phyloP scores from a whole-genome alignment of 2,113 vertebrate species.

The Oryzias melastigma region DNA sequence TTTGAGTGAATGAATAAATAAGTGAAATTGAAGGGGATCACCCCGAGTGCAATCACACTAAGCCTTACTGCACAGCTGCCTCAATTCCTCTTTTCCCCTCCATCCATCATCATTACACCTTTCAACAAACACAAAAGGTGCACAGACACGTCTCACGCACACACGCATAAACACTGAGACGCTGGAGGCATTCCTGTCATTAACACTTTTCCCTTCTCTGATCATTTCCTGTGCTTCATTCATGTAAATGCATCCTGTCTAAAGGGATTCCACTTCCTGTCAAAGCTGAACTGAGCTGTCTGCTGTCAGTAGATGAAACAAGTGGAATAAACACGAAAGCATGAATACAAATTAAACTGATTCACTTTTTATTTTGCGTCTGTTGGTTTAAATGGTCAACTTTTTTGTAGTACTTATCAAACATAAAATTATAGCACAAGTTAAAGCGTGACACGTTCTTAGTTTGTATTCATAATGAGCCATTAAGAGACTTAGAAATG shows the following conservation, averaged over 20 bases:
- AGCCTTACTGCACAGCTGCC: slow-evolving; percentile 40
- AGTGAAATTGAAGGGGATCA: slow-evolving; percentile 23
- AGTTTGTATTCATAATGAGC: not conserved
- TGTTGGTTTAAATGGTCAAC: not conserved
- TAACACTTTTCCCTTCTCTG: slow-evolving; percentile 66
- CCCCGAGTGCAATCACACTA: slow-evolving; percentile 21
- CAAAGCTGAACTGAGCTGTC: slow-evolving; percentile 30
- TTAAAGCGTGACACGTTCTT: not conserved
- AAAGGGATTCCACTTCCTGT: slow-evolving; percentile 60
- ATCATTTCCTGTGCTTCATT: slow-evolving; percentile 57
- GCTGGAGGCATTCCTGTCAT: slow-evolving; percentile 65
- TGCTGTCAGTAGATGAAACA: not conserved
- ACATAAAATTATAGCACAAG: not conserved
- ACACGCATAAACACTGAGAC: slow-evolving; percentile 26
- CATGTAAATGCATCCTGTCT: slow-evolving; percentile 63
- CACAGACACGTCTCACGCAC: slow-evolving; percentile 21
- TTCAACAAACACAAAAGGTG: slow-evolving; percentile 32
- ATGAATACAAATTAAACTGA: not conserved
- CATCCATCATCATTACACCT: slow-evolving; percentile 62
- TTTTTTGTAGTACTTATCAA: no score
- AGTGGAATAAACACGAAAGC: not conserved
- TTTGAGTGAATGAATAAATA: slow-evolving; percentile 24
- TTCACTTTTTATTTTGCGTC: not conserved
- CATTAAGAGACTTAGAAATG: not conserved
- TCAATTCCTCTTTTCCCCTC: slow-evolving; percentile 25